phyloP scores from a whole-genome alignment of 2,888 invertebrate species.

The Thereva unica region DNA sequence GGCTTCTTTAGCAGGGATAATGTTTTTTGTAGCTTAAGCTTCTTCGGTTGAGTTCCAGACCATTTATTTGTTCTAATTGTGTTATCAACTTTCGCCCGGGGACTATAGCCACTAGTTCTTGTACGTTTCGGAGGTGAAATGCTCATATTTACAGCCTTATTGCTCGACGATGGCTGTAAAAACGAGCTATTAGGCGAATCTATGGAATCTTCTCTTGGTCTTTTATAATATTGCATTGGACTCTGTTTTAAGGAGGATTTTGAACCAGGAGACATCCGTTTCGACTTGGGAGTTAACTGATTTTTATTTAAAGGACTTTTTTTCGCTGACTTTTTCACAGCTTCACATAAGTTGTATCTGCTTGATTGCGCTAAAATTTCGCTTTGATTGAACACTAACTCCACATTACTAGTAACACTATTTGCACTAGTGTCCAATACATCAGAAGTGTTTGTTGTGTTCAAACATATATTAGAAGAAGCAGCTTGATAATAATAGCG shows the following conservation, averaged over 20 bases:
- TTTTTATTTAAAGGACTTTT: background rate
- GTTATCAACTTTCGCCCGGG: background rate
- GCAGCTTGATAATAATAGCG: conserved; percentile 49
- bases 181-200: conserved; percentile 1
- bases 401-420: conserved; percentile 49
- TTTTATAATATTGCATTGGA: background rate
- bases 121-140: conserved; percentile 56
- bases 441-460: conserved; percentile 42
- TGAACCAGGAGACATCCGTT: too few species aligned
- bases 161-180: conserved; percentile 29
- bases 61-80: conserved; percentile 45
- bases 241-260: too few species aligned
- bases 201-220: conserved; percentile 1
- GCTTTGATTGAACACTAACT: conserved; percentile 53
- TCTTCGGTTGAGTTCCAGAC: conserved; percentile 50
- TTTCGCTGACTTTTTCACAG: background rate
- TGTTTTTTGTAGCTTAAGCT: conserved; percentile 48
- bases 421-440: conserved; percentile 45
- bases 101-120: conserved; percentile 46
- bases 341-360: conserved; percentile 55
- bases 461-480: too few species aligned
- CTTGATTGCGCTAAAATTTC: conserved; percentile 58
- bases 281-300: too few species aligned
- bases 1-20: conserved; percentile 50
- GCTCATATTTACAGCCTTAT: conserved; percentile 17